These are phyloP conservation scores for Xestia c-nigrum DNA, from an alignment of 2,888 invertebrate genomes.

Conservation along the genomic window DNA sequence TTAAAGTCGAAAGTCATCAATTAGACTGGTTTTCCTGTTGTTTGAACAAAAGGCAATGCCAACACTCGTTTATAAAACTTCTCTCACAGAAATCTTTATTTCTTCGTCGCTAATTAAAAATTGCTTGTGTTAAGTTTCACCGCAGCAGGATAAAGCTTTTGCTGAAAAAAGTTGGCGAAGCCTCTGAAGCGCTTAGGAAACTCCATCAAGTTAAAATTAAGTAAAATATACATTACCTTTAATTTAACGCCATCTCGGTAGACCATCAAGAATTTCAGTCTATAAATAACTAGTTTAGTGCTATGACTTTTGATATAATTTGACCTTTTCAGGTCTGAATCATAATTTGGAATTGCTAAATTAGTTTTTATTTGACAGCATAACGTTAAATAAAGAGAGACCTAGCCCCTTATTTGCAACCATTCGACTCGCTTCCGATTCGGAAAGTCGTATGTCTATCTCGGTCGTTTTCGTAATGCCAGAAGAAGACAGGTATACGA, in stretches of 20 bases:
- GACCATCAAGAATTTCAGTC: not conserved
- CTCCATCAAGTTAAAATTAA: conserved; percentile 47
- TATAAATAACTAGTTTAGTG: not conserved
- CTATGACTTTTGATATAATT: no score
- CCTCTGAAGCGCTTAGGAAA: conserved; percentile 48
- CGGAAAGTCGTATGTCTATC: no score
- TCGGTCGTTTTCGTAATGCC: no score
- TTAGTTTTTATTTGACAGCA: not conserved
- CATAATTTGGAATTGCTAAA: not conserved
- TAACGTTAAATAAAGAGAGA: not conserved
- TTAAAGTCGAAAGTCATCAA: conserved; percentile 15
- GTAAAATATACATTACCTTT: conserved; percentile 26
- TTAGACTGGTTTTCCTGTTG: conserved; percentile 1
- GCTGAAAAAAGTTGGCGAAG: conserved; percentile 37
- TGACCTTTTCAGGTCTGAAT: not conserved
- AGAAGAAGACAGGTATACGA: no score
- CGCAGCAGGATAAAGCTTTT: conserved; percentile 47
- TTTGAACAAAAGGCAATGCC: conserved; percentile 22
- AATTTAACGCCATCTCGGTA: conserved; percentile 14
- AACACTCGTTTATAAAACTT: conserved; percentile 21
- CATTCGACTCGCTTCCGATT: no score
- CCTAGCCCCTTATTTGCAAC: no score
- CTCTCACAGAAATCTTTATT: conserved; percentile 16
- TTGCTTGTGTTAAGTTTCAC: conserved; percentile 48
- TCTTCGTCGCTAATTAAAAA: conserved; percentile 45